Conservation (phyloP, 2,113 vertebrate species). For the Oophaga pumilio region DNA sequence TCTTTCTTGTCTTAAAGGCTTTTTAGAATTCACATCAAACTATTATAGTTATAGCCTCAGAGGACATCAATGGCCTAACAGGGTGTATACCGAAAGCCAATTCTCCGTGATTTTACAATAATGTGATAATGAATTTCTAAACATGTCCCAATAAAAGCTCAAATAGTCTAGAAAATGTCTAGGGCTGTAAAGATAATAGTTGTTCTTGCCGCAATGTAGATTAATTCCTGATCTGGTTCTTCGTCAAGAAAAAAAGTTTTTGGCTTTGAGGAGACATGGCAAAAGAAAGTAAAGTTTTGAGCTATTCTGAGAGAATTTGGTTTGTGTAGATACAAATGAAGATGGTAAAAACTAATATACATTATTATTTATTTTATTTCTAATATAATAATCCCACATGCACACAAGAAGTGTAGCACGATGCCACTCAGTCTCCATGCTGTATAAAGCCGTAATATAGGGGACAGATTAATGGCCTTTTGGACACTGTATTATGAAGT, state of each 20-base stretch:
- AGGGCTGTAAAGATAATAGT: background rate
- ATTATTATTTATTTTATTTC: background rate
- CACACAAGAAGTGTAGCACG: no score
- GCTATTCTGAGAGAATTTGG: background rate
- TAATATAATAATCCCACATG: no score
- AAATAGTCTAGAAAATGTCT: background rate
- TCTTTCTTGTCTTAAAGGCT: constrained; percentile 11
- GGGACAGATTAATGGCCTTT: no score
- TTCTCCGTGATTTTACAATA: background rate
- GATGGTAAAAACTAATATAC: background rate
- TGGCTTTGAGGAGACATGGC: background rate
- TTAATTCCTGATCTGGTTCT: background rate
- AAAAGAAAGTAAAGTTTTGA: background rate
- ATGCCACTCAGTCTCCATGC: no score
- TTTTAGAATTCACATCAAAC: constrained; percentile 22
- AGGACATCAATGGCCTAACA: constrained; percentile 17
- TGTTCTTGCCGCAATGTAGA: background rate
- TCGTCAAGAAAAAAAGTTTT: background rate
- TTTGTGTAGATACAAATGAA: background rate
- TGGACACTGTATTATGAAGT: no score
- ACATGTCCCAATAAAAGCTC: background rate
- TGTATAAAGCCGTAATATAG: no score
- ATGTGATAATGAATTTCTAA: constrained; percentile 10
- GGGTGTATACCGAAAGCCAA: background rate
- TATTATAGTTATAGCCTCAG: constrained; percentile 1